Evolutionary conservation across 1,140 invertebrate genomes (phyloP), one percentile per base, ranked within the genome.

Genomic region (Aradophagus sp.): DNA sequence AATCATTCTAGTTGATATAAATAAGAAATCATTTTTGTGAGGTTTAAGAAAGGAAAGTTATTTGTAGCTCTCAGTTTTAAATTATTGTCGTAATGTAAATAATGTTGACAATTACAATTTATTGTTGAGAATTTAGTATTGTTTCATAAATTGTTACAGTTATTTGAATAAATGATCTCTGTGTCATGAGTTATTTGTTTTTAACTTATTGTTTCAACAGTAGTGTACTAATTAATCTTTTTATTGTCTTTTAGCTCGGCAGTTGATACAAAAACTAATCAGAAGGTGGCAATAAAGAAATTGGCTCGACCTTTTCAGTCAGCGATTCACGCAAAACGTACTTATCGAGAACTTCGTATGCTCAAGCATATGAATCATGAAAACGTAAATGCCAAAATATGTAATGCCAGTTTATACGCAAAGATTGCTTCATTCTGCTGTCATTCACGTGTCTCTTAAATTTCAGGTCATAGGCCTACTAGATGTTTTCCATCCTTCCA

Each of bases 341-440:
- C 98, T 2, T 99, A 99, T 80, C 89, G 98, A 52, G 98, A 99
- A 85, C 88, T 99, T 62, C 90, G 96, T 42, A 91, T 99, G 86
- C 90, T 99, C 42, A 99, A 98, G 83, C 95, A 99, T 76, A 99
- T 99, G 92, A 96, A 98, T 84, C 98, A 99, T 88, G 97, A 99
- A 87, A 99, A 99, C 92, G 97, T 99, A 84, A 94, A 77, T 80
- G 19, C 34, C 17, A 13, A 44, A 38, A 70, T 53, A 61, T 17
- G 12, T 27, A 36, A 38, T 19, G 13, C 15, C 11, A 8, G 27
- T 45, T 2, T 6, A 34, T 48, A 15, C 35, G 27, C 14, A 35
- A 58, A 23, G 32, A 29, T 65, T 53, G 50, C 27, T 38, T 36
- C 32, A 42, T n/a, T n/a, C n/a, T n/a, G n/a, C n/a, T n/a, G 8